A percentile compares a stretch with the other conserved stretches of the same genome.
phyloP scores from a whole-genome alignment of 2,797 vertebrate species.

The Pelodytes ibericus region DNA sequence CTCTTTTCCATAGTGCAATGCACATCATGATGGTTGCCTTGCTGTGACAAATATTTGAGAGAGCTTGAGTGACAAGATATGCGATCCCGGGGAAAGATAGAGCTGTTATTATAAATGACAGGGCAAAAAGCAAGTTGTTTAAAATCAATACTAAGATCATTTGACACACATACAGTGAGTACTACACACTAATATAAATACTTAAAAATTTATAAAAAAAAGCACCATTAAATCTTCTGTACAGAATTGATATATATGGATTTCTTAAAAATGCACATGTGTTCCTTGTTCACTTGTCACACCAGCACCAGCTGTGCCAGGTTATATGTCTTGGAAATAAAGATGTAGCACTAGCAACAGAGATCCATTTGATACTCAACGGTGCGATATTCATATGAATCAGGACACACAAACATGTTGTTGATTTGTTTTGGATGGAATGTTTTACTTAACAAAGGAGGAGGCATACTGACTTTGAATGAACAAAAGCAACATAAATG shows the following conservation, averaged over 20 bases:
- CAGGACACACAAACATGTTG: conserved; percentile 16
- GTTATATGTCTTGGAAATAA: conserved; percentile 9
- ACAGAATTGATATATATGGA: background rate
- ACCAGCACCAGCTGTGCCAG: background rate
- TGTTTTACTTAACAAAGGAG: background rate
- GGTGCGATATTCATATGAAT: conserved; percentile 24
- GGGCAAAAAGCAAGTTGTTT: too few relatives aligned
- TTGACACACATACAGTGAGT: too few relatives aligned
- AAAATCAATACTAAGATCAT: too few relatives aligned
- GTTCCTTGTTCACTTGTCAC: background rate
- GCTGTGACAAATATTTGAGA: too few relatives aligned
- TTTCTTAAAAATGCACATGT: background rate
- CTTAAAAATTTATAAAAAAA: too few relatives aligned
- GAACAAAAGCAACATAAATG: background rate
- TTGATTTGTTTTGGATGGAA: conserved; percentile 33
- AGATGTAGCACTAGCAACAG: conserved; percentile 8
- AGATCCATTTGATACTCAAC: conserved; percentile 16
- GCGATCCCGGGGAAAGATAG: too few relatives aligned
- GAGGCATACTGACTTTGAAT: background rate
- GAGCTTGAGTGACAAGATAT: too few relatives aligned
- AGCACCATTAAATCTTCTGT: too few relatives aligned
- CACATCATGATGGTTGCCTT: too few relatives aligned
- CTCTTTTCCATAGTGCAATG: too few relatives aligned
- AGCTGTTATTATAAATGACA: too few relatives aligned
- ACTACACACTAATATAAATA: too few relatives aligned